These are phyloP conservation scores for Strigamia maritima DNA, from an alignment of 2,888 invertebrate species.

Conservation along the genomic window DNA sequence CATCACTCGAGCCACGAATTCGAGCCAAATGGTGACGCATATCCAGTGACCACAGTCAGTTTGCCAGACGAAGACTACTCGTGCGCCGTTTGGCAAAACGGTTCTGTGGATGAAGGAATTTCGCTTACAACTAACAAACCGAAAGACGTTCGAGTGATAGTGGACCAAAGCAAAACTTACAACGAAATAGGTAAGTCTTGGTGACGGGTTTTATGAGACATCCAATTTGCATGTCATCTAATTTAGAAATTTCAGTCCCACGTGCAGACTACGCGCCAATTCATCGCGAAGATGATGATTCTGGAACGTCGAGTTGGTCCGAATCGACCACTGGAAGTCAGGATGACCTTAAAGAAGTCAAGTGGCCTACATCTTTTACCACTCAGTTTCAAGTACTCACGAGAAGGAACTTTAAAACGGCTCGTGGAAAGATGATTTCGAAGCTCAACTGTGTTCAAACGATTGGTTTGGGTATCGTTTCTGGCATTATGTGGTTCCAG, in stretches of 20 bases:
- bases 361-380: constrained; percentile 73
- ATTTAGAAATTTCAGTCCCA: constrained; percentile 22
- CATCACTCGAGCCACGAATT: constrained; percentile 13
- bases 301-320: constrained; percentile 63
- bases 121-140: constrained; percentile 39
- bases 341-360: constrained; percentile 53
- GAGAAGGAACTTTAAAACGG: constrained; percentile 71
- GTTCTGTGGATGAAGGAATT: constrained; percentile 1
- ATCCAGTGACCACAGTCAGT: constrained; percentile 5
- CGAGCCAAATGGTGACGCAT: background rate
- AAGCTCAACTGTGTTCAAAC: constrained; percentile 75
- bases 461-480: constrained; percentile 66
- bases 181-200: constrained; percentile 43
- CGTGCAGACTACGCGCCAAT: background rate
- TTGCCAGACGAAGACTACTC: constrained; percentile 2
- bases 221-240: constrained; percentile 2
- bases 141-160: constrained; percentile 43
- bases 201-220: background rate
- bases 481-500: constrained; percentile 75
- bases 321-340: constrained; percentile 57
- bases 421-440: constrained; percentile 70
- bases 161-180: constrained; percentile 44
- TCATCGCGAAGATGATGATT: constrained; percentile 60
- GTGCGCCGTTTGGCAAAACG: constrained; percentile 2
- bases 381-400: constrained; percentile 72